Percentiles rank a stretch among this genome's conserved stretches.
Evolutionary conservation across 2,888 invertebrate genomes (phyloP).

Genomic region (Cephonodes hylas): DNA sequence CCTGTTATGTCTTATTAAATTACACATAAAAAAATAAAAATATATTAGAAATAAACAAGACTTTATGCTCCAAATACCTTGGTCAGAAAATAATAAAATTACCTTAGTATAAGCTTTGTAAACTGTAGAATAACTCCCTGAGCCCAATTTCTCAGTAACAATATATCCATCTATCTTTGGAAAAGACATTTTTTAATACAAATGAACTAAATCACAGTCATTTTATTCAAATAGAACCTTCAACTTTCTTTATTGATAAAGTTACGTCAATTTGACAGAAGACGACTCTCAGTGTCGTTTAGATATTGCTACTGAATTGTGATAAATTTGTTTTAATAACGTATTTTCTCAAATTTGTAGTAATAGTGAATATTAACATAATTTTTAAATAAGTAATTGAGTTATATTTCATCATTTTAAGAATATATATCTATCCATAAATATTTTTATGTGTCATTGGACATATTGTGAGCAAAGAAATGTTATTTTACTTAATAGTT

Average conservation of each 20-base stretch:
- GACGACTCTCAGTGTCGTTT: not conserved
- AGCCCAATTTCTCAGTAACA: slow-evolving; percentile 87
- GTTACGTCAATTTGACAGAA: not conserved
- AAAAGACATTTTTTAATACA: slow-evolving; percentile 63
- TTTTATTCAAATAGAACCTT: not conserved
- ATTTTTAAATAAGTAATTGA: too few relatives aligned
- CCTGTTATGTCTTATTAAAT: not conserved
- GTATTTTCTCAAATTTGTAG: too few relatives aligned
- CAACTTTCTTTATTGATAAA: not conserved
- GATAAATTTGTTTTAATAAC: too few relatives aligned
- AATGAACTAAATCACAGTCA: not conserved
- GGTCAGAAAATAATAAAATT: slow-evolving; percentile 7
- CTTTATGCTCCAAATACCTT: not conserved
- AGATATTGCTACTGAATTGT: too few relatives aligned
- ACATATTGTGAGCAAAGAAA: too few relatives aligned
- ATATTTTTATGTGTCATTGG: too few relatives aligned
- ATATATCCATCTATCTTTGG: slow-evolving; percentile 85
- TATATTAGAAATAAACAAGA: not conserved
- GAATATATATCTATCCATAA: too few relatives aligned
- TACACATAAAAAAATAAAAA: not conserved
- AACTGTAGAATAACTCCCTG: slow-evolving; percentile 92
- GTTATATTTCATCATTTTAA: too few relatives aligned
- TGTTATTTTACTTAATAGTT: too few relatives aligned
- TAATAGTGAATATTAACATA: too few relatives aligned
- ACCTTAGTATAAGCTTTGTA: slow-evolving; percentile 89